Base-by-base conservation (phyloP, 1,140 invertebrate genomes). In the Aplysia californica region DNA sequence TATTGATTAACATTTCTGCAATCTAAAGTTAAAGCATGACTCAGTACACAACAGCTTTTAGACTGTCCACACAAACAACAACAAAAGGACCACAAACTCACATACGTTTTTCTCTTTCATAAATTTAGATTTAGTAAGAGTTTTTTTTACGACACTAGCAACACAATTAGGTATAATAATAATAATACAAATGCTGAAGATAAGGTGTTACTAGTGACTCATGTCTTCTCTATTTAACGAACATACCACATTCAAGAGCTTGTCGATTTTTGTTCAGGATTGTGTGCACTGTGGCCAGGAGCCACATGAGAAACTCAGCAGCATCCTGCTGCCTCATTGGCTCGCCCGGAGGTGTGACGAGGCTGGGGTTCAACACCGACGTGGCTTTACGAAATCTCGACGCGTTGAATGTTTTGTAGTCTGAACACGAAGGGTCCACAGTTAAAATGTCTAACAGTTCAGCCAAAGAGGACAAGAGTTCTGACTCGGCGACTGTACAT, bases 291-390 rank as follows among this genome's bases (percentile, higher is more conserved):
- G 77, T 79, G 56, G 83, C 82, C 67, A 88, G 82, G 29, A 88
- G 68, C 88, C 88, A 89, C 86, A 86, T 87, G 29, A 88, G 84
- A 72, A 88, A 89, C 76, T 89, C 88, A 59, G 83, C 86, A 26
- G 87, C 83, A 81, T 89, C 88, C 70, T 89, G 88, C 78, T 89
- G 88, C 4, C 38, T 29, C 74, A 88, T 85, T 1, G 79, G 76
- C n/a, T 83, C 59, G 21, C 76, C 79, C 26, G 82, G 80, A 20
- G 74, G 79, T 1, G 81, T 79, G 15, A 88, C 80, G 5, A 87
- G 74, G 20, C 68, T 56, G 33, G 73, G 65, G 31, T 81, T 78
- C 33, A 88, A 65, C 3, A 71, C 38, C 15, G 86, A 83, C 2
- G 82, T 79, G 61, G 87, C 82, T 58, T 83, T 77, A 50, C 84